Conservation (phyloP, 2,113 vertebrate genomes). For the Tylochromis polylepis region DNA sequence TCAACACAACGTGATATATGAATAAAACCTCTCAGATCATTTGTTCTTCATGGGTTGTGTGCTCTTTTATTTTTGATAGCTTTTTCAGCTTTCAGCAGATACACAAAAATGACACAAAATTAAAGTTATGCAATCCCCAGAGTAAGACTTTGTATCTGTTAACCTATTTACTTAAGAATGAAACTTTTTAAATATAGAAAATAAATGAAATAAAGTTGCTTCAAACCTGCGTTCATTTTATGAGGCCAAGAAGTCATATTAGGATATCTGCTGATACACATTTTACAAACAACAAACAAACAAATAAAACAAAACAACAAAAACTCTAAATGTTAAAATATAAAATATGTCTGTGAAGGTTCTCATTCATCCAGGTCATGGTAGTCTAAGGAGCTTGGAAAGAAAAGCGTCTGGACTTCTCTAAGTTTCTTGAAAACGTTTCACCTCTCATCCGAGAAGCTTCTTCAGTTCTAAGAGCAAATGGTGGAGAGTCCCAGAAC, state of each 20-base stretch:
- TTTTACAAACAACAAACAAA: not conserved
- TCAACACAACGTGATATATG: not conserved
- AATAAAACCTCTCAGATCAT: not conserved
- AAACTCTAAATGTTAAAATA: not conserved
- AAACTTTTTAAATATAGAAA: not conserved
- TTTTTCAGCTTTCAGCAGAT: not conserved
- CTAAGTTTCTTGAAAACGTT: too few species aligned
- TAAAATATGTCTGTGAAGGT: too few species aligned
- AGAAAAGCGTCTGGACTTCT: too few species aligned
- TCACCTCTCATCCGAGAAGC: too few species aligned
- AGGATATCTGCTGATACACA: not conserved
- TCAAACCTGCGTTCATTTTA: not conserved
- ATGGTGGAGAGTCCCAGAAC: too few species aligned
- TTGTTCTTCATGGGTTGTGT: too few species aligned
- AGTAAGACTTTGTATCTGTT: not conserved
- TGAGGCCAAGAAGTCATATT: fast-evolving
- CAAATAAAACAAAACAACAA: not conserved
- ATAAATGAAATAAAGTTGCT: not conserved
- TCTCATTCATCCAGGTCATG: too few species aligned
- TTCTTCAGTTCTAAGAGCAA: too few species aligned
- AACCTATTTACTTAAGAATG: too few species aligned
- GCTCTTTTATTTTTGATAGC: too few species aligned
- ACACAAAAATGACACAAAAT: not conserved
- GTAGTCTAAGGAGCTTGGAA: too few species aligned
- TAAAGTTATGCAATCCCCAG: too few species aligned